Base-by-base conservation (phyloP, 53 echinoderm and acorn worm species). In the Mesocentrotus franciscanus region DNA sequence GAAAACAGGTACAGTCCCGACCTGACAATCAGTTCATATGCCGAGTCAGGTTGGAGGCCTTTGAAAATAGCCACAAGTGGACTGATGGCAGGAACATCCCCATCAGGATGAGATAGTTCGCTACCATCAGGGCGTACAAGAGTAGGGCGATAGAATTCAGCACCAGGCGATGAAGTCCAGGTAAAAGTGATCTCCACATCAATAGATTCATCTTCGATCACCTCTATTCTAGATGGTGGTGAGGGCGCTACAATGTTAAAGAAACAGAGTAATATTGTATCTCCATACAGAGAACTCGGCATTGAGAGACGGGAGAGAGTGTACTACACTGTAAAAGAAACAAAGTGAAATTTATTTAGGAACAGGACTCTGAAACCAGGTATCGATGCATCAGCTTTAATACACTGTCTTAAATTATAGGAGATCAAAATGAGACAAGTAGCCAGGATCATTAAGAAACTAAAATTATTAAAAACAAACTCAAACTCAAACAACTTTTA, bases 101-200 rank as follows among this genome's bases (percentile, higher is more conserved):
- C 33, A 60, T 8, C 61, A 22, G 33, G 18, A 57, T 58, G 29
- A 3, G 92, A 35, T 3, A 27, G 14, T 68, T 61, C 66, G 8
- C 12, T 74, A 22, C 93, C 93, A 59, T 75, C 75, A 12, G 93
- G 93, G 30, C 22, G 76, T 33, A 24, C 56, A 56, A 93, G 22
- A 14, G 12, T n/a, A 13, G 58, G 56, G 56, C 75, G 93, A 74
- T 93, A 93, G 75, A 93, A 93, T 17, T 93, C 93, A 1, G 93
- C 75, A 24, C 17, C 76, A 30, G 57, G 56, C 1, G 93, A 75
- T 4, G 56, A 26, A 8, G 22, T 56, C 93, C 93, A 93, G 0
- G 56, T 24, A 13, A 93, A n/a, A 3, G 93, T 70, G 30, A 75
- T 75, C 26, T 49, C 10, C 20, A 27, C 18, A 57, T 26, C 93